phyloP scores from a whole-genome alignment of 1,140 invertebrate species.

The Agrilus planipennis region DNA sequence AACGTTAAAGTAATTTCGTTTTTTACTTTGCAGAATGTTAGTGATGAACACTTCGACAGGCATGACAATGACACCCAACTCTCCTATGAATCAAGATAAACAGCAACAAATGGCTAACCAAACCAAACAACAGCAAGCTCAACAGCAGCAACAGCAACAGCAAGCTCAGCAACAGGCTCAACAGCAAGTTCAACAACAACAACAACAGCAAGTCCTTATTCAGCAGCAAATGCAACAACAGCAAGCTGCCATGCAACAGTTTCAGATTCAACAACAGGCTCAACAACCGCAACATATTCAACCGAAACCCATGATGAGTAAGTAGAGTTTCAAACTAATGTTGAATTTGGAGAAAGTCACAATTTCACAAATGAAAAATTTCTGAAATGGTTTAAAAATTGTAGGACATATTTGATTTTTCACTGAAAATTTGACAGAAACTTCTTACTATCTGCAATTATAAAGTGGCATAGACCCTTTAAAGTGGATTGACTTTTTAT shows the following conservation, averaged over 20 bases:
- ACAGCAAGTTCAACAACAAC: conserved; percentile 34
- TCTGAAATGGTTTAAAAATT: no score
- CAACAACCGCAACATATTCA: conserved; percentile 42
- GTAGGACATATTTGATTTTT: no score
- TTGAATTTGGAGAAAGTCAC: no score
- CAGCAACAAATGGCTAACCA: conserved; percentile 37
- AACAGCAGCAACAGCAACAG: conserved; percentile 27
- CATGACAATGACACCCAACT: conserved; percentile 37
- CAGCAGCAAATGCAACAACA: conserved; percentile 34
- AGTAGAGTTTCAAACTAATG: conserved; percentile 14
- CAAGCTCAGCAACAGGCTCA: conserved; percentile 33
- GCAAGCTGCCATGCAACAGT: conserved; percentile 35
- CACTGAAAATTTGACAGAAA: no score
- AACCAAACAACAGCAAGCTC: conserved; percentile 35
- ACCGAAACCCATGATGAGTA: conserved; percentile 44
- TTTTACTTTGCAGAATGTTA: conserved; percentile 38
- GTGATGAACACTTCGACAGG: conserved; percentile 43
- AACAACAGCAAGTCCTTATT: conserved; percentile 34
- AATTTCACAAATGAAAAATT: no score
- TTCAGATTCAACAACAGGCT: conserved; percentile 30
- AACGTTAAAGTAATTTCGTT: conserved; percentile 16
- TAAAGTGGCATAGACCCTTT: no score
- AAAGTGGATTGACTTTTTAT: no score
- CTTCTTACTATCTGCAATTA: no score
- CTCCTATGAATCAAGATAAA: conserved; percentile 34